These are phyloP conservation scores for Girardinichthys multiradiatus DNA, from an alignment of 2,113 vertebrate species.

Conservation along the genomic window DNA sequence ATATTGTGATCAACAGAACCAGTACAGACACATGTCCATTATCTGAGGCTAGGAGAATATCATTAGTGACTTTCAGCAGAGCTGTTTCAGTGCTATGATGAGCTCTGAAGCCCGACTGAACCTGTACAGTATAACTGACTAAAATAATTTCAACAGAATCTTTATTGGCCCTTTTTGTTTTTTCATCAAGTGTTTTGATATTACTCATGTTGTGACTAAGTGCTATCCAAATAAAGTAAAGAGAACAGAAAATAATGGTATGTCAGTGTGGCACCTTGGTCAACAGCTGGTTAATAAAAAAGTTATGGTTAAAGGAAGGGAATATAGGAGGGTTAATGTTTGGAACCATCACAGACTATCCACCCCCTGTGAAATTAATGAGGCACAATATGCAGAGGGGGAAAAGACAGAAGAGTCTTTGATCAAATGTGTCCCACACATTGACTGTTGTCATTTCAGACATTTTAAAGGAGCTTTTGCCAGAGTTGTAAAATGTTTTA, in stretches of 20 bases:
- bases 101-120: no score
- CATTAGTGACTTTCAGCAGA: no score
- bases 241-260: not conserved
- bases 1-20: no score
- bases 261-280: not conserved
- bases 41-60: no score
- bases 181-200: not conserved
- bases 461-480: constrained; percentile 1
- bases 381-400: not conserved
- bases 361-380: constrained; percentile 11
- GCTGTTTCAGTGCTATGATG: no score
- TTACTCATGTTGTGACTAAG: not conserved
- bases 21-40: no score
- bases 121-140: no score
- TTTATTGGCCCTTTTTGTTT: no score
- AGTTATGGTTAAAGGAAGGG: not conserved
- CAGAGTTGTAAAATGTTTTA: not conserved
- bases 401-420: constrained; percentile 11
- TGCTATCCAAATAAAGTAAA: not conserved
- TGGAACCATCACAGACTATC: constrained; percentile 7
- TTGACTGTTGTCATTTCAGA: constrained; percentile 9
- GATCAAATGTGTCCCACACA: constrained; percentile 34
- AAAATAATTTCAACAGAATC: no score
- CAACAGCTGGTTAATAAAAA: not conserved
- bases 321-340: constrained; percentile 12